Base-by-base conservation (phyloP, 92 coral and sea anemone genomes). In the Montipora capitata region DNA sequence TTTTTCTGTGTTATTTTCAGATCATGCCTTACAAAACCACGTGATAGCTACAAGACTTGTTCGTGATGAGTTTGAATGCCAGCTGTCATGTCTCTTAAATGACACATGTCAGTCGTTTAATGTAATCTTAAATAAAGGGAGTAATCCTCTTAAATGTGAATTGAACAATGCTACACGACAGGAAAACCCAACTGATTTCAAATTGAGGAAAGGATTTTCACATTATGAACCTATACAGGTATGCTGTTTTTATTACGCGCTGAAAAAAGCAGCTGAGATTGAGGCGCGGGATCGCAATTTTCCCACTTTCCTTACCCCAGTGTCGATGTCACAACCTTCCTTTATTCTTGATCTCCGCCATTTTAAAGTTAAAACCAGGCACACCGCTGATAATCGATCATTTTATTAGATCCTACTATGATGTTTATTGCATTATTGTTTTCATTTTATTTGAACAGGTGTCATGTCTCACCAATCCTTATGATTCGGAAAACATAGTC, bases 11-110 rank as follows among this genome's bases (percentile, higher is more conserved):
- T 27, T 27, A 27, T 27, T 27, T 27, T 27, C n/a, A 35, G 74
- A 68, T 68, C 14, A 68, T 4, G 48, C 43, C 11, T 10, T 68
- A 1, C 14, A 68, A 68, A 68, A 68, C 5, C 48, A 35, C 74
- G 48, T 20, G 74, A 68, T 41, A 14, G 16, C 4, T 35, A 41
- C 74, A 68, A 44, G 43, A 14, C 27, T 41, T 42, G 48, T 35
- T 68, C 74, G 3, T 35, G 74, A 41, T 8, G 44, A 11, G 48
- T 38, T 41, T 68, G 74, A 68, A 8, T 68, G 74, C 14, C 74
- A 68, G 43, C 49, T 68, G 42, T 41, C 48, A 4, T 68, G 74
- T 68, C 74, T 68, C n/a, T 68, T 44, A 68, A 68, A 68, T 61
- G 66, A 15, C 66, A 61, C 66, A 61, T 61, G 74, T 35, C 74